These are phyloP conservation scores for Myrmecophaga tridactyla DNA, from an alignment of 2,113 vertebrate species.

Conservation along the genomic window DNA sequence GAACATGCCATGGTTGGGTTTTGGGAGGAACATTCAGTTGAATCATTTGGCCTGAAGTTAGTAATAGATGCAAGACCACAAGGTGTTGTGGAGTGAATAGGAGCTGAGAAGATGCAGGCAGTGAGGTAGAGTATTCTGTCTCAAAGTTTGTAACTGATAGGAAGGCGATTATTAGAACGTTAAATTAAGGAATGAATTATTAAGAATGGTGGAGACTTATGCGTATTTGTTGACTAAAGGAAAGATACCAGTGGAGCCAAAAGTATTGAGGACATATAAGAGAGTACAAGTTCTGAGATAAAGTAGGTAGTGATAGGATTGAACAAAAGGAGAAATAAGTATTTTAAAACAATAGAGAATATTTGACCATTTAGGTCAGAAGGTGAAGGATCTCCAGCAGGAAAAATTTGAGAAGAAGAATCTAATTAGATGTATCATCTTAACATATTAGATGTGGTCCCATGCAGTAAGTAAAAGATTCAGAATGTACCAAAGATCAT, in stretches of 20 bases:
- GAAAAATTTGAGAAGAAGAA: background rate
- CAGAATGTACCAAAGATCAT: background rate
- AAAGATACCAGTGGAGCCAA: background rate
- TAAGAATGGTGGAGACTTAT: background rate
- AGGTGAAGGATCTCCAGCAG: background rate
- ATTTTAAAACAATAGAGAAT: background rate
- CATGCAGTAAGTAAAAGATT: background rate
- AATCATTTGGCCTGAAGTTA: background rate
- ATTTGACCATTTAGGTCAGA: background rate
- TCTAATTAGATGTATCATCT: background rate
- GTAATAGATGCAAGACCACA: background rate
- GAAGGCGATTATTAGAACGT: background rate
- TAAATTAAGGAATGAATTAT: background rate
- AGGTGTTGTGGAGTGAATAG: background rate
- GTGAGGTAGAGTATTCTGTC: background rate
- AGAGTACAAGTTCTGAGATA: background rate
- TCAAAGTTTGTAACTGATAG: background rate
- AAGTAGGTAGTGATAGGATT: background rate
- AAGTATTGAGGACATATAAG: background rate
- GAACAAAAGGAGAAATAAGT: background rate
- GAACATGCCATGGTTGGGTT: background rate
- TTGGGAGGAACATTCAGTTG: background rate
- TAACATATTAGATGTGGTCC: background rate
- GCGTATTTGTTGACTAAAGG: background rate
- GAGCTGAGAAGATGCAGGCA: background rate